phyloP scores from a whole-genome alignment of 1,140 invertebrate genomes.

The Ceratoteleas bidentatus region DNA sequence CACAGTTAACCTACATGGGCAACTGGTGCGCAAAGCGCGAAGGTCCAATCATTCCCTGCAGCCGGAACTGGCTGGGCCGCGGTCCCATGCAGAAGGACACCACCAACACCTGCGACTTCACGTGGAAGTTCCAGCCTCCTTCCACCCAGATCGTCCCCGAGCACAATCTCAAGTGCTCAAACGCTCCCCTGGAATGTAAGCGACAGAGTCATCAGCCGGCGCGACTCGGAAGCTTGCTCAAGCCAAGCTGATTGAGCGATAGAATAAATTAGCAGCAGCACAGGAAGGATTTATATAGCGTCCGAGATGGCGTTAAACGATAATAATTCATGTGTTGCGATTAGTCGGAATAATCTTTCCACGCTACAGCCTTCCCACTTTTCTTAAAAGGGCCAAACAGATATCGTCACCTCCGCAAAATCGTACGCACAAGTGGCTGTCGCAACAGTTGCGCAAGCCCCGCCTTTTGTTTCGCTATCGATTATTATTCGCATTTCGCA shows the following conservation, averaged over 20 bases:
- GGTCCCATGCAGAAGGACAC: slow-evolving; percentile 87
- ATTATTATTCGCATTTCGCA: slow-evolving; percentile 64
- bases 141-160: slow-evolving; percentile 42
- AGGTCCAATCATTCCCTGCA: slow-evolving; percentile 68
- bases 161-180: slow-evolving; percentile 65
- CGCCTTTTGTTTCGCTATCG: slow-evolving; percentile 65
- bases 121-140: slow-evolving; percentile 68
- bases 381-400: slow-evolving; percentile 62
- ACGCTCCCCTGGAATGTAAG: slow-evolving; percentile 71
- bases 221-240: background rate
- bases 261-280: slow-evolving; percentile 16
- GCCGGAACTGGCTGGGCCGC: slow-evolving; percentile 75
- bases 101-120: slow-evolving; percentile 85
- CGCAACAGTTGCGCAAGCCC: slow-evolving; percentile 63
- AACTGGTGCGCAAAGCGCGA: slow-evolving; percentile 75
- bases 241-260: slow-evolving; percentile 16
- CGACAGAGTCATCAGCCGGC: background rate
- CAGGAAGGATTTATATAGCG: slow-evolving; percentile 35
- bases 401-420: slow-evolving; percentile 67
- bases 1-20: slow-evolving; percentile 76
- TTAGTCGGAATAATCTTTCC: slow-evolving; percentile 45
- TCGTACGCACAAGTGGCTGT: slow-evolving; percentile 59
- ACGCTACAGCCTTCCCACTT: slow-evolving; percentile 55
- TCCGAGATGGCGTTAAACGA: slow-evolving; percentile 35
- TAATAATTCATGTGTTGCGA: slow-evolving; percentile 48